These are phyloP conservation scores for Alsophila aescularia DNA, from an alignment of 2,888 invertebrate species.

Conservation along the genomic window DNA sequence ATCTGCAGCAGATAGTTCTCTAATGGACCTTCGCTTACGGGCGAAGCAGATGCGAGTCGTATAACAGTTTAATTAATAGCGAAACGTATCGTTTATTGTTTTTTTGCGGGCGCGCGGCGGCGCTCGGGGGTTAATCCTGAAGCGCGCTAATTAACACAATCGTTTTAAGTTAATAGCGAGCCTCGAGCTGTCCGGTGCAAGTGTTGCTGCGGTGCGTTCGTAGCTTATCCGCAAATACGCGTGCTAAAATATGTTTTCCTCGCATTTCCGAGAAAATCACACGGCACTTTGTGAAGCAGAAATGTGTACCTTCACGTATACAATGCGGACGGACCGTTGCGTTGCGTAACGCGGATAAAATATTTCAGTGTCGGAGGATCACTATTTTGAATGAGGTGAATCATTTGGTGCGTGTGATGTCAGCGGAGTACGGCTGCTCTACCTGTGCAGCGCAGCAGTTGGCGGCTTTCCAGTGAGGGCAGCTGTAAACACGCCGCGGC, in stretches of 20 bases:
- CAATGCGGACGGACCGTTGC: slow-evolving; percentile 38
- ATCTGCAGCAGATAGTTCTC: slow-evolving; percentile 1
- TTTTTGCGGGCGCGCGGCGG: slow-evolving; percentile 54
- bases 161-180: slow-evolving; percentile 80
- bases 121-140: slow-evolving; percentile 64
- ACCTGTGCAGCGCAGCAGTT: slow-evolving; percentile 77
- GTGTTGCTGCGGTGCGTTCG: slow-evolving; percentile 50
- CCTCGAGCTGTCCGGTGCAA: slow-evolving; percentile 70
- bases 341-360: slow-evolving; percentile 47
- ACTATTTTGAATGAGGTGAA: slow-evolving; percentile 73
- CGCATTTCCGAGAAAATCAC: slow-evolving; percentile 29
- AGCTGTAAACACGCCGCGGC: slow-evolving; percentile 62
- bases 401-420: slow-evolving; percentile 66
- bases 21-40: slow-evolving; percentile 29
- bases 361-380: slow-evolving; percentile 47
- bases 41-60: slow-evolving; percentile 42
- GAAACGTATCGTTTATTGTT: slow-evolving; percentile 67
- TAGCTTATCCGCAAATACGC: slow-evolving; percentile 38
- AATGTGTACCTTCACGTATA: slow-evolving; percentile 34
- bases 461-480: slow-evolving; percentile 65
- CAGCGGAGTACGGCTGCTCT: slow-evolving; percentile 68
- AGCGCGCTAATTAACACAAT: slow-evolving; percentile 80
- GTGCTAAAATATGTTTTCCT: slow-evolving; percentile 24
- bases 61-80: slow-evolving; percentile 68
- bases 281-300: slow-evolving; percentile 23